Evolutionary conservation across 1,140 invertebrate genomes (phyloP), one percentile per base, ranked within the genome.

Genomic region (Telenomus remus): DNA sequence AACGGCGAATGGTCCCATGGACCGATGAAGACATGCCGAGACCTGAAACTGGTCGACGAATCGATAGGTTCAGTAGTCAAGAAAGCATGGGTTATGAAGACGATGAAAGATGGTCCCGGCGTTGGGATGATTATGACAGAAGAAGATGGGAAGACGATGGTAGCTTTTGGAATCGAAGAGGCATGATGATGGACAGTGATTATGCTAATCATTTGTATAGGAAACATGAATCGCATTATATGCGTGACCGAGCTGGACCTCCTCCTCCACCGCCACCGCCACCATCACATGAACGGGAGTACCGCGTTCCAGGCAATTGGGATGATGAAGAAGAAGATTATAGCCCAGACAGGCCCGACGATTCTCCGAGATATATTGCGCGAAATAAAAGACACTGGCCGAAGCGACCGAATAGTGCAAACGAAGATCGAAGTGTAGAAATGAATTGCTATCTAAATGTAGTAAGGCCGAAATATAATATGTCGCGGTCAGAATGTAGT

Each of bases 321-420:
- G 83, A 82, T 54, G 84, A 80, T 60, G 78, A 79, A 65, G 78
- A 79, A 13, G 78, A 79, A 48, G 81, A 81, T 73, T 83, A 84
- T 39, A 79, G 71, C 15, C 79, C 82, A 0, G 82, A 85, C n/a
- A 61, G 74, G 15, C 70, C 82, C 0, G 84, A 87, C 48, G 86
- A 87, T 19, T 83, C 83, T 0, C 81, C 84, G 1, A 74, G 89
- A 69, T 88, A 89, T 77, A 15, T 86, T 33, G 76, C 88, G 8
- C 85, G 89, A 11, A 76, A 65, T 3, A 91, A 90, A 34, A 85
- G 91, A 64, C 90, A 90, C 66, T 91, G 89, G 77, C 91, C 91
- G 59, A 91, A 92, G 72, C 85, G 92, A 64, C 92, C 92, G 0
- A 91, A 90, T 42, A 92, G 91, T 79, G 91, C 91, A 0, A 89